These are phyloP conservation scores for Echinometra lucunter DNA, from an alignment of 53 echinoderm and acorn worm species.

Conservation along the genomic window DNA sequence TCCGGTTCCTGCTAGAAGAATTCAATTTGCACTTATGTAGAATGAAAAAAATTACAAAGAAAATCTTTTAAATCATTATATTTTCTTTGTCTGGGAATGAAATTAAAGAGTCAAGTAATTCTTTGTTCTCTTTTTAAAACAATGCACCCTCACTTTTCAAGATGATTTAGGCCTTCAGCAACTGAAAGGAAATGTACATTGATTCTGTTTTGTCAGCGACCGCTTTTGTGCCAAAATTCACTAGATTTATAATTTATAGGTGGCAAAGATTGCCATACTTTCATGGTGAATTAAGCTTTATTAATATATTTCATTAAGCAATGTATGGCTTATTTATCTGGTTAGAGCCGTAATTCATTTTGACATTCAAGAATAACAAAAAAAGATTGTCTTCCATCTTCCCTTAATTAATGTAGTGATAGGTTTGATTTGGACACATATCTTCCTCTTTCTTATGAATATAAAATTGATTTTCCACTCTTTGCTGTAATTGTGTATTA, in stretches of 20 bases:
- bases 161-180: not conserved
- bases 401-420: not conserved
- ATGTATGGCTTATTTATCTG: not conserved
- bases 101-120: not conserved
- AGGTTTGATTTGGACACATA: not conserved
- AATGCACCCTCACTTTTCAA: not conserved
- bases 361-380: not conserved
- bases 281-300: not conserved
- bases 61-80: not conserved
- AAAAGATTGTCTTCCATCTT: not conserved
- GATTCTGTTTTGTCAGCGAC: not conserved
- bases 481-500: not conserved
- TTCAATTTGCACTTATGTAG: not conserved
- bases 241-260: not conserved
- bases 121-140: not conserved
- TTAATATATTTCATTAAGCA: not conserved
- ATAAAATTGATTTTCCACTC: not conserved
- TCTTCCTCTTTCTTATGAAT: not conserved
- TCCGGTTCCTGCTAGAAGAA: not conserved
- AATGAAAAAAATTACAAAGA: not conserved
- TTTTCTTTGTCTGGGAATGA: conserved; percentile 16
- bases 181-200: not conserved
- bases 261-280: not conserved
- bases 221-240: not conserved
- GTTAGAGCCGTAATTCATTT: not conserved